phyloP scores from a whole-genome alignment of 2,797 vertebrate species.

The Calcarius lapponicus region DNA sequence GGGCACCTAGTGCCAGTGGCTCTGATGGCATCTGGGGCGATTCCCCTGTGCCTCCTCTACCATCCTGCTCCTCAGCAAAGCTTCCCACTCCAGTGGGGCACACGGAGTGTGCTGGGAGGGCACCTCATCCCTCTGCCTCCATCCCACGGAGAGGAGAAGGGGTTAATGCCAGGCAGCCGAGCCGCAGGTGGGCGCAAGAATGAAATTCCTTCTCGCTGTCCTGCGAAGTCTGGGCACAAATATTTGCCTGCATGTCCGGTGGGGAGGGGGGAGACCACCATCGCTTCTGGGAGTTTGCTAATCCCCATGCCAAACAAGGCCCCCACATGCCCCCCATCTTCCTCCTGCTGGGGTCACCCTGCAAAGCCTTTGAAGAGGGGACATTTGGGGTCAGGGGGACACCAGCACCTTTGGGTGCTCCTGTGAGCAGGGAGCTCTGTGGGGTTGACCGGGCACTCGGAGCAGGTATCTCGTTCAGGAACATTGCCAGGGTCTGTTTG shows the following conservation, averaged over 20 bases:
- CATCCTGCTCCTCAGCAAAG: background rate
- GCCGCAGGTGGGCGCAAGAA: constrained; percentile 66
- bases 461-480: background rate
- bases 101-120: fast-evolving
- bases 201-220: constrained; percentile 73
- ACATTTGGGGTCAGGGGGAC: background rate
- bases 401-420: background rate
- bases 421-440: background rate
- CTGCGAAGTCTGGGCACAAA: constrained; percentile 73
- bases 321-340: background rate
- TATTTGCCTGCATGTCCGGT: constrained; percentile 75
- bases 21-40: background rate
- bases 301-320: constrained; percentile 61
- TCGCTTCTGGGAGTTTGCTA: constrained; percentile 47
- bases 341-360: background rate
- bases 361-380: background rate
- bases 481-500: background rate
- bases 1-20: background rate
- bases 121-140: background rate
- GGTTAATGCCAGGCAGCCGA: constrained; percentile 40
- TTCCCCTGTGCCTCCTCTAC: background rate
- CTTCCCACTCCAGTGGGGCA: fast-evolving
- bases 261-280: constrained; percentile 66
- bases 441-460: fast-evolving
- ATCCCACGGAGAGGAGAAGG: background rate